A percentile compares a stretch with the other conserved stretches of the same genome.
These are phyloP conservation scores for Jaculus jaculus DNA, from an alignment of 2,113 vertebrate genomes.

Conservation along the genomic window DNA sequence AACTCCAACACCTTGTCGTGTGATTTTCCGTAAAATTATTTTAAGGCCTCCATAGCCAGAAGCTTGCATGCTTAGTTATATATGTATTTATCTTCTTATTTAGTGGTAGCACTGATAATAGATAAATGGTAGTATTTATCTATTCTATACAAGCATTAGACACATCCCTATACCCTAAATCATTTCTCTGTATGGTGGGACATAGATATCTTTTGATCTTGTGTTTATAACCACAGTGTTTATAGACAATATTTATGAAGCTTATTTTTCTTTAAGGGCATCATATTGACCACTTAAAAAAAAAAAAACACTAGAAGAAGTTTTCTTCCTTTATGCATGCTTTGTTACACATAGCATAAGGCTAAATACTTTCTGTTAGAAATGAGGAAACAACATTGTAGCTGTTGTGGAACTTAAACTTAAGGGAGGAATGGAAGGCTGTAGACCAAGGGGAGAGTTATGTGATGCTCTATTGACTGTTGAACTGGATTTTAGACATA, in stretches of 20 bases:
- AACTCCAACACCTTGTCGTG: background rate
- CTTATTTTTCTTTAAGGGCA: background rate
- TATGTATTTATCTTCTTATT: too few species aligned
- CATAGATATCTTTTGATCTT: background rate
- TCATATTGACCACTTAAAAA: background rate
- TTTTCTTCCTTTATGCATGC: fast-evolving
- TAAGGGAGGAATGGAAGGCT: background rate
- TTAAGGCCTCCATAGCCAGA: background rate
- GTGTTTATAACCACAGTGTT: background rate
- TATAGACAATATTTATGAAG: background rate
- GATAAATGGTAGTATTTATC: too few species aligned
- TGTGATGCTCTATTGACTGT: background rate
- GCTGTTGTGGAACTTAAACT: background rate
- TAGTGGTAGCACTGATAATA: background rate
- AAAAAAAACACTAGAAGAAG: background rate
- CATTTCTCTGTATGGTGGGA: background rate
- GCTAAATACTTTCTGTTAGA: background rate
- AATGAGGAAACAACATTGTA: fast-evolving
- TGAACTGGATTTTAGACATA: background rate
- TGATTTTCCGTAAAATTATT: too few species aligned
- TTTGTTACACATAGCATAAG: background rate
- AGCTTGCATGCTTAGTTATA: background rate
- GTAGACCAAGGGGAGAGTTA: background rate
- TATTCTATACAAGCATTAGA: background rate
- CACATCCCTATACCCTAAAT: background rate